Evolutionary conservation across 2,888 invertebrate species (phyloP).

Genomic region (Hirtodrosophila alboralis): DNA sequence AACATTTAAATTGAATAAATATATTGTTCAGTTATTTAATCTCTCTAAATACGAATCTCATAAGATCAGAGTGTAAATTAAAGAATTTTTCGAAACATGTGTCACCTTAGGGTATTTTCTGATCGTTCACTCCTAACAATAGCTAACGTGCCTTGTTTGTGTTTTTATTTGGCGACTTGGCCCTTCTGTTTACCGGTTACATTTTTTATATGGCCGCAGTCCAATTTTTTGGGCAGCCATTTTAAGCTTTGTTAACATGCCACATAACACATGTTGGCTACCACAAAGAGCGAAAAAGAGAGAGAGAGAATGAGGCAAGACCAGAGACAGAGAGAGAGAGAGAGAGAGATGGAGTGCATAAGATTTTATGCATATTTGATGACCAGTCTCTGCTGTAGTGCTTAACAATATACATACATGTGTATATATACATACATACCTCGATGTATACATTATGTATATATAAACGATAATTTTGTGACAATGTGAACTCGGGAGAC

Average conservation of each 20-base stretch:
- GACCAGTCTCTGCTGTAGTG: slow-evolving; percentile 9
- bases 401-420: background rate
- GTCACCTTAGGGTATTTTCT: slow-evolving; percentile 2
- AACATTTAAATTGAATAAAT: no score
- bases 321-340: background rate
- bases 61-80: no score
- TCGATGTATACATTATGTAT: background rate
- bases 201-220: slow-evolving; percentile 50
- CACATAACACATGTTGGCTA: slow-evolving; percentile 38
- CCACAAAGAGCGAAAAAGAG: background rate
- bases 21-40: no score
- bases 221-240: slow-evolving; percentile 31
- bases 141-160: slow-evolving; percentile 2
- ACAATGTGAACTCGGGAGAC: no score
- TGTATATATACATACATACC: background rate
- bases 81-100: no score
- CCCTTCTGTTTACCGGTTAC: slow-evolving; percentile 25
- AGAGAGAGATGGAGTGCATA: background rate
- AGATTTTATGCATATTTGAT: slow-evolving; percentile 53
- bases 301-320: no score
- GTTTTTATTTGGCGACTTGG: slow-evolving; percentile 3
- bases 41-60: no score
- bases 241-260: slow-evolving; percentile 49
- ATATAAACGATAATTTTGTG: no score
- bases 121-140: background rate